Evolutionary conservation across 1,140 invertebrate species (phyloP).

Genomic region (Calosoma granatense): DNA sequence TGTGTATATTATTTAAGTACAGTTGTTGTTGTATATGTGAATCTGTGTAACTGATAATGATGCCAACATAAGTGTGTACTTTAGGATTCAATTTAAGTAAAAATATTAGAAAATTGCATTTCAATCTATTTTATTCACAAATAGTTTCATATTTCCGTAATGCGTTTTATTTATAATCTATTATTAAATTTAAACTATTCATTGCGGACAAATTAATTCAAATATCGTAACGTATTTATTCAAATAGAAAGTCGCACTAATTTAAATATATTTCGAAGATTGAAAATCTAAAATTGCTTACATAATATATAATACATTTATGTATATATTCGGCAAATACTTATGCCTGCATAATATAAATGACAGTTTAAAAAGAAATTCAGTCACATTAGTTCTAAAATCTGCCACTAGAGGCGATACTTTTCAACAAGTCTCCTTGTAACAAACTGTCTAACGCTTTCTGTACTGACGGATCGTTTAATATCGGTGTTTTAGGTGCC

Average conservation of each 20-base stretch:
- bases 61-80: background rate
- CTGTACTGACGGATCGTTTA: constrained; percentile 62
- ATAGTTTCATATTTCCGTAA: too few relatives aligned
- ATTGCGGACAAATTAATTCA: too few relatives aligned
- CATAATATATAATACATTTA: background rate
- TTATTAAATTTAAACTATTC: too few relatives aligned
- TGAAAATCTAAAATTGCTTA: too few relatives aligned
- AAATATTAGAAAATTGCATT: background rate
- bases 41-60: background rate
- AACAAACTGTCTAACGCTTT: constrained; percentile 66
- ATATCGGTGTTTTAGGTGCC: constrained; percentile 41
- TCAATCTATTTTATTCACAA: too few relatives aligned
- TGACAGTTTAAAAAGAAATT: background rate
- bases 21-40: background rate
- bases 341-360: background rate
- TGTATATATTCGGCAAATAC: background rate
- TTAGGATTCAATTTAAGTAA: background rate
- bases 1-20: background rate
- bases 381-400: background rate
- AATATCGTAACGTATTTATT: too few relatives aligned
- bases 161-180: too few relatives aligned
- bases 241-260: too few relatives aligned
- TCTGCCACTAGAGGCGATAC: constrained; percentile 24
- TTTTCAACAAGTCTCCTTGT: constrained; percentile 50
- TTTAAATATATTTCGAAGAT: too few relatives aligned